phyloP scores from a whole-genome alignment of 2,888 invertebrate genomes.

The Tanypteryx hageni region DNA sequence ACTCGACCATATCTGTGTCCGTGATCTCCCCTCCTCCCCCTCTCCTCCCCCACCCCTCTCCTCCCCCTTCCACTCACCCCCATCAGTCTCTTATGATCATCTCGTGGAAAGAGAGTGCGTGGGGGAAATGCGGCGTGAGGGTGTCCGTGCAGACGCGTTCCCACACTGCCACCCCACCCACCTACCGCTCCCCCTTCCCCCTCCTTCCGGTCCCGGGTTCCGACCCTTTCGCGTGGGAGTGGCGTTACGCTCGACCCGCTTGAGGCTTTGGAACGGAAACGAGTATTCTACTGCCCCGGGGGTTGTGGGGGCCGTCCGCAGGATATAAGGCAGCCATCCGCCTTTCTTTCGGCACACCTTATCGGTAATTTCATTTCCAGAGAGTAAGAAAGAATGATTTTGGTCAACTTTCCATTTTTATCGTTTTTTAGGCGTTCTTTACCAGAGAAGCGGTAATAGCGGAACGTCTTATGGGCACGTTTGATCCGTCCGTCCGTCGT shows the following conservation, averaged over 20 bases:
- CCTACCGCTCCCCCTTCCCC: background rate
- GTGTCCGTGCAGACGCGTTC: constrained; percentile 22
- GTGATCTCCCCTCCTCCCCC: background rate
- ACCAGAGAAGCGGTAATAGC: too few relatives aligned
- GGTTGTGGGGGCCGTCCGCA: background rate
- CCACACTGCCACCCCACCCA: constrained; percentile 43
- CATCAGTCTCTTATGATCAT: background rate
- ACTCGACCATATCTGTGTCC: background rate
- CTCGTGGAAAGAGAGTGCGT: background rate
- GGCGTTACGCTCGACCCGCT: constrained; percentile 44
- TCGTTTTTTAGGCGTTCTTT: too few relatives aligned
- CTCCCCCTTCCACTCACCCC: background rate
- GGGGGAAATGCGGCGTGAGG: constrained; percentile 18
- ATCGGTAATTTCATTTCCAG: too few relatives aligned
- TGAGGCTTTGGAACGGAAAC: constrained; percentile 28
- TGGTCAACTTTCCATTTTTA: too few relatives aligned
- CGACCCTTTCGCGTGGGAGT: constrained; percentile 37
- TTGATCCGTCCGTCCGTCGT: too few relatives aligned
- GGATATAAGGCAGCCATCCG: background rate
- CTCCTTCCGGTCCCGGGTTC: constrained; percentile 49
- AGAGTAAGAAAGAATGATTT: background rate
- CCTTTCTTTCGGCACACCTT: background rate
- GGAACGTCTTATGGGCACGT: too few relatives aligned
- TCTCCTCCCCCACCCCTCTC: background rate
- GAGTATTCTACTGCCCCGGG: constrained; percentile 10